phyloP scores from a whole-genome alignment of 2,888 invertebrate species.

The Cryptosula pallasiana region DNA sequence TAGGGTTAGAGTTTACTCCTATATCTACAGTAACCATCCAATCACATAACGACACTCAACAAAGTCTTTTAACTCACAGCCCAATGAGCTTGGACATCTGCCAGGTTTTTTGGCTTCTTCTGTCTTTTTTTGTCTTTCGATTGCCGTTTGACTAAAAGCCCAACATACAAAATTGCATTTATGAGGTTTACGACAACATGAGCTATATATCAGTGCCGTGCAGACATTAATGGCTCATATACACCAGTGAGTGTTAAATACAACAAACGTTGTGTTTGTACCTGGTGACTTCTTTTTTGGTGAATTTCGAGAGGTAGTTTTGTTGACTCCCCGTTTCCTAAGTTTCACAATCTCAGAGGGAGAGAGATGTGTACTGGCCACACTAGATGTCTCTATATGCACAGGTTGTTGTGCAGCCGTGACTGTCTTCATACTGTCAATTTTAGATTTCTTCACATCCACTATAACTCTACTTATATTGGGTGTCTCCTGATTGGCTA shows the following conservation, averaged over 20 bases:
- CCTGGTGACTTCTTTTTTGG: slow-evolving; percentile 2
- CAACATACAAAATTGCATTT: too few species aligned
- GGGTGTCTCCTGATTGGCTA: too few species aligned
- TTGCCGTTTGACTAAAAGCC: background rate
- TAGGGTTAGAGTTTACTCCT: too few species aligned
- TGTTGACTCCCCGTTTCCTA: slow-evolving; percentile 5
- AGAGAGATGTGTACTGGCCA: background rate
- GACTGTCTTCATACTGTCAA: background rate
- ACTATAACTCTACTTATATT: background rate
- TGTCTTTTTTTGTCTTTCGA: background rate
- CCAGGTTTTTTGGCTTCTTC: background rate
- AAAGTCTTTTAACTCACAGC: background rate
- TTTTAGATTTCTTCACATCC: background rate
- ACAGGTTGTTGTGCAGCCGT: background rate
- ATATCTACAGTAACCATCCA: too few species aligned
- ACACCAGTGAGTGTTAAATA: background rate
- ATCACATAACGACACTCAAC: too few species aligned
- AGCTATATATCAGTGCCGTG: too few species aligned
- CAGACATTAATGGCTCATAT: too few species aligned
- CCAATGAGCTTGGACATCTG: slow-evolving; percentile 9
- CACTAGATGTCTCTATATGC: background rate
- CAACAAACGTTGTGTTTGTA: background rate
- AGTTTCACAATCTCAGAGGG: slow-evolving; percentile 8
- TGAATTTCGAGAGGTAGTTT: background rate
- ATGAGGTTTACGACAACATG: too few species aligned